Evolutionary conservation across 2,113 vertebrate species (phyloP), one percentile per base, ranked within the genome.

Genomic region (Tetrax tetrax): DNA sequence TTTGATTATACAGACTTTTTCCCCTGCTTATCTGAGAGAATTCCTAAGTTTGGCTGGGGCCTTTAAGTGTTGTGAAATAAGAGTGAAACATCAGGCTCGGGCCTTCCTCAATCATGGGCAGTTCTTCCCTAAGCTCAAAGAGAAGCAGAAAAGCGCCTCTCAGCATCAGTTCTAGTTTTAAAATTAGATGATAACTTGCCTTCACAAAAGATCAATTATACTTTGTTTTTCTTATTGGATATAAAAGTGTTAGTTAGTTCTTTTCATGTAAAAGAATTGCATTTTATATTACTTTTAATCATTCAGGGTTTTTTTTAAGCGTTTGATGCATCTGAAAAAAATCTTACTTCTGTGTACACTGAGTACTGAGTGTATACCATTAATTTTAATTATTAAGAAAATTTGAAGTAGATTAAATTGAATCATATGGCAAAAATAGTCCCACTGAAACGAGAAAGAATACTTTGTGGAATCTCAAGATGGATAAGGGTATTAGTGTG

Each of bases 1-100:
- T 92, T 54, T 53, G 53, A 71, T 82, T 87, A 60, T 33, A 37
- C 3, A 23, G 69, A 84, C 77, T 90, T 89, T 95, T 60, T 89
- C 77, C 77, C 45, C 24, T 45, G 6, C 50, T 92, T 94, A 48
- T 95, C 83, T 78, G 81, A 60, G 77, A 87, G 80, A 84, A 87
- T 95, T 95, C 89, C 74, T 76, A 8, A 45, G 74, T 82, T 91
- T 95, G 72, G 47, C 72, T 81, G 83, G 31, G 83, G 59, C 50
- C 65, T 93, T 63, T 16, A 14, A 31, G 70, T 2, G 3, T 78
- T 59, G 57, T 25, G 53, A 92, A 92, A 91, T 53, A n/a, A 68
- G 35, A 51, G 48, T 21, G 57, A 91, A 75, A 75, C 3, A 2
- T 89, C 66, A 65, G 80, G 56, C 72, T 88, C 72, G 53, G 86